These are phyloP conservation scores for Rousettus leschenaultii DNA, from an alignment of 2,113 vertebrate genomes.

Conservation along the genomic window DNA sequence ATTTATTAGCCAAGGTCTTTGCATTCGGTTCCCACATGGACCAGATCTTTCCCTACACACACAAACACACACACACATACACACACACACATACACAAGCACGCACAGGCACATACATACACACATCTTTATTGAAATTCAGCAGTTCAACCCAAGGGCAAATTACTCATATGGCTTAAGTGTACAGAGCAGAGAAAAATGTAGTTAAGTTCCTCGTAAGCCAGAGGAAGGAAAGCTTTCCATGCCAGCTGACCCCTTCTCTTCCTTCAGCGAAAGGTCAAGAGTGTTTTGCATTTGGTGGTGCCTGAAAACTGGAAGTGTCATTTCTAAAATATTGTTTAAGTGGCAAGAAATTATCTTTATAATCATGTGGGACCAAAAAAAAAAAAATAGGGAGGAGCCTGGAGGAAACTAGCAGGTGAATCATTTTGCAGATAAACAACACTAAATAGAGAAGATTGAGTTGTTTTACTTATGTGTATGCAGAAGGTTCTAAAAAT, in stretches of 20 bases:
- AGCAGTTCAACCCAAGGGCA: slow-evolving; percentile 25
- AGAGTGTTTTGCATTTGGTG: not conserved
- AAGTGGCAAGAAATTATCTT: not conserved
- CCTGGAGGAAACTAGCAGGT: not conserved
- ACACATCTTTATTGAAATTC: not conserved
- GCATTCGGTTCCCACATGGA: not conserved
- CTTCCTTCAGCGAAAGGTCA: not conserved
- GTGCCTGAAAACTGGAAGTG: not conserved
- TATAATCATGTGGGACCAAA: not conserved
- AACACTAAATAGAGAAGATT: not conserved
- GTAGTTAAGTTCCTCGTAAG: not conserved
- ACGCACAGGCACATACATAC: not conserved
- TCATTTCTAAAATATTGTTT: not conserved
- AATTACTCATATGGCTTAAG: slow-evolving; percentile 5
- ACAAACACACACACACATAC: not conserved
- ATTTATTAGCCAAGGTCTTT: not conserved
- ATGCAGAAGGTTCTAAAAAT: not conserved
- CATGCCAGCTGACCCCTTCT: not conserved
- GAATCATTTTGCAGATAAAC: not conserved
- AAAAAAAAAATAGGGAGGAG: not conserved
- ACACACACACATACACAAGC: not conserved
- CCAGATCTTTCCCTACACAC: too few species aligned
- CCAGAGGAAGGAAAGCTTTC: not conserved
- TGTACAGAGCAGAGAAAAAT: not conserved
- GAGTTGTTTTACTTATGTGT: not conserved